phyloP scores from a whole-genome alignment of 2,888 invertebrate genomes.

The Lamproptera curius region DNA sequence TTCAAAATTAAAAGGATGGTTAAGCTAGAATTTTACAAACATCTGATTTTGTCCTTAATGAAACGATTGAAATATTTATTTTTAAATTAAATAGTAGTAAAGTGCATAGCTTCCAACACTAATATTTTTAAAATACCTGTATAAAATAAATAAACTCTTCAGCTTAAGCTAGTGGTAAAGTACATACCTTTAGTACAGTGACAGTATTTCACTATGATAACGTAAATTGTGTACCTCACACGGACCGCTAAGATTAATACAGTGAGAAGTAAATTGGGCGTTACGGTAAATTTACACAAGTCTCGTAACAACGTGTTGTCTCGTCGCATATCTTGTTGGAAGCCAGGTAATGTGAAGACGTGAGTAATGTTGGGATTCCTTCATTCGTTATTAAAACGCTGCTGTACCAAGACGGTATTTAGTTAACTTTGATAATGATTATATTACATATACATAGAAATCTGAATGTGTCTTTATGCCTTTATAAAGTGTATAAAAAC shows the following conservation, averaged over 20 bases:
- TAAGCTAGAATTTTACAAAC: too few species aligned
- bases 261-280: slow-evolving; percentile 52
- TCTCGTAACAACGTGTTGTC: slow-evolving; percentile 72
- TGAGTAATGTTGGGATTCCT: slow-evolving; percentile 51
- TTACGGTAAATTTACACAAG: slow-evolving; percentile 75
- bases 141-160: too few species aligned
- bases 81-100: too few species aligned
- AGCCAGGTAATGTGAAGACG: slow-evolving; percentile 39
- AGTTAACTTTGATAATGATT: slow-evolving; percentile 1
- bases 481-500: too few species aligned
- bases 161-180: too few species aligned
- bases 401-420: not conserved
- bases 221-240: slow-evolving; percentile 20
- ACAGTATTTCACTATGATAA: not conserved
- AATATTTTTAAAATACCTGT: too few species aligned
- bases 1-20: too few species aligned
- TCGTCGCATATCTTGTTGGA: slow-evolving; percentile 54
- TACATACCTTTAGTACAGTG: too few species aligned
- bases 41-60: too few species aligned
- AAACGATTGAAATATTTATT: too few species aligned
- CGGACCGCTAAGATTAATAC: slow-evolving; percentile 67
- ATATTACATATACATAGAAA: not conserved
- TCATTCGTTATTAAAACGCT: slow-evolving; percentile 13
- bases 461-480: not conserved
- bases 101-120: too few species aligned